Conservation (phyloP, 2,797 vertebrate species). For the Hypotaenidia okinawae region DNA sequence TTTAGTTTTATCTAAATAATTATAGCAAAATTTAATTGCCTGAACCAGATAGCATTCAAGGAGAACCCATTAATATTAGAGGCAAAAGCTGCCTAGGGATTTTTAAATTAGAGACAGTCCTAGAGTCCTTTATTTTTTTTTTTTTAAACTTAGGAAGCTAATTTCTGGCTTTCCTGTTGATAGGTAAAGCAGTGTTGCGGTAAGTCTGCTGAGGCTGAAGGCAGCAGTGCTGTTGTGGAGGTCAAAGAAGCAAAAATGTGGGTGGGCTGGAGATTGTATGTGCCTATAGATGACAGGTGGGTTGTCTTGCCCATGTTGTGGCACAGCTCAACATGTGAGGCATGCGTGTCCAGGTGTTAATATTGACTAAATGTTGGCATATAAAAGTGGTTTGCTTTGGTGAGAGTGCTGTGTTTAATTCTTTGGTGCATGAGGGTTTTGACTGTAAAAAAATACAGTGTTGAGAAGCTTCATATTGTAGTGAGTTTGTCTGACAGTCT, state of each 20-base stretch:
- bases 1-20: slow-evolving; percentile 66
- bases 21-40: slow-evolving; percentile 52
- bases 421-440: not conserved
- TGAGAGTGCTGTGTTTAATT: not conserved
- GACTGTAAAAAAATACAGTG: not conserved
- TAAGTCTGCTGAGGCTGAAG: not conserved
- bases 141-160: not conserved
- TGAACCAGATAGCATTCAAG: slow-evolving; percentile 31
- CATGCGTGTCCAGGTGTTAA: not conserved
- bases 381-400: not conserved
- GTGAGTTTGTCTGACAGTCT: not conserved
- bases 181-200: not conserved
- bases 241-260: not conserved
- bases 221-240: not conserved
- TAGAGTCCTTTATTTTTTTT: not conserved
- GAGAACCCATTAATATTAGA: slow-evolving; percentile 55
- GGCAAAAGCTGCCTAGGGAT: slow-evolving; percentile 19
- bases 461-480: not conserved
- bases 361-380: not conserved
- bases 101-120: not conserved
- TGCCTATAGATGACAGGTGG: not conserved
- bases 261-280: not conserved
- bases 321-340: not conserved
- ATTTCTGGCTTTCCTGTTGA: not conserved
- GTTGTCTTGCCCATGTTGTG: not conserved